phyloP scores from a whole-genome alignment of 2,113 vertebrate genomes.

The Orycteropus afer region DNA sequence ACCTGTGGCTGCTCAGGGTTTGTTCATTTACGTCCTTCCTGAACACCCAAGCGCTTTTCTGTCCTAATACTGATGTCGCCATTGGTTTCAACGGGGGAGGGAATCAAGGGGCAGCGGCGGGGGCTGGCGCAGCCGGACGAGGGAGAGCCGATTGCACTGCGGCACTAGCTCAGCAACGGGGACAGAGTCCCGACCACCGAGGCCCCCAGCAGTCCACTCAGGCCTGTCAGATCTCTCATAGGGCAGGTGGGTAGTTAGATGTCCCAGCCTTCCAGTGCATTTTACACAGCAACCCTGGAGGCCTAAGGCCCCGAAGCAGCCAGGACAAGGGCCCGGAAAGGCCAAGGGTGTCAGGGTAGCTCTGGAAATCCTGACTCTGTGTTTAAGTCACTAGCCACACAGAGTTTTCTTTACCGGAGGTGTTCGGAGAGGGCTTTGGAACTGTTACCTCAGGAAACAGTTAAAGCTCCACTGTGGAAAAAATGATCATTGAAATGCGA shows the following conservation, averaged over 20 bases:
- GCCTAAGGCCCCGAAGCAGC: neutral
- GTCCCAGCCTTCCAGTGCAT: neutral
- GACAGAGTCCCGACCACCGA: neutral
- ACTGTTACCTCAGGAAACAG: neutral
- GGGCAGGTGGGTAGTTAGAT: neutral
- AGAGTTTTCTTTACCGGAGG: neutral
- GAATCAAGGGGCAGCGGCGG: neutral
- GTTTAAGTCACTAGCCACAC: neutral
- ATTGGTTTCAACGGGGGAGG: neutral
- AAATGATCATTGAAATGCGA: accelerated
- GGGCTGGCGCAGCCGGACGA: no score
- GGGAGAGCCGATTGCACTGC: neutral
- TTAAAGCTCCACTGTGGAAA: neutral
- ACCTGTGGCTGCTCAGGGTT: neutral
- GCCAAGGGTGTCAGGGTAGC: accelerated
- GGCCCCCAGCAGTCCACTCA: neutral
- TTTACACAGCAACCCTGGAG: neutral
- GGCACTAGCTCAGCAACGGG: neutral
- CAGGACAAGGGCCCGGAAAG: no score
- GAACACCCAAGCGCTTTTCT: neutral
- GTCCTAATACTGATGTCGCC: neutral
- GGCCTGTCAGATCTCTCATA: neutral
- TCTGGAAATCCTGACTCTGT: neutral
- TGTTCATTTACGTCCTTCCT: neutral
- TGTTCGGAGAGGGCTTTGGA: neutral